Evolutionary conservation across 2,113 vertebrate genomes (phyloP).

Genomic region (Saguinus midas): DNA sequence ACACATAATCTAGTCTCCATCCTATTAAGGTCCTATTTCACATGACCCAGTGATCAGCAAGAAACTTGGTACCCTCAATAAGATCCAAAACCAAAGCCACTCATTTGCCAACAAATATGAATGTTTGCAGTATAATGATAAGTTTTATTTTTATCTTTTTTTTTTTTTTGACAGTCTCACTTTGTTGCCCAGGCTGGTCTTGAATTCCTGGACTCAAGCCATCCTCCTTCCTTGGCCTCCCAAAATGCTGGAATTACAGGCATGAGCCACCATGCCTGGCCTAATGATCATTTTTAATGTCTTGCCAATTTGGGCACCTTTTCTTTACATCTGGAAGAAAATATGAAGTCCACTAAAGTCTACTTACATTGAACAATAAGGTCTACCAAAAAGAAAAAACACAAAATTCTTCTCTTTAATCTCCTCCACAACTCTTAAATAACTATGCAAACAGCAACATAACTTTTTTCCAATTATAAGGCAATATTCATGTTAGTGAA

Average conservation of each 20-base stretch:
- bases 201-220: too few species aligned
- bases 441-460: not conserved
- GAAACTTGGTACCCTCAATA: not conserved
- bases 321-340: conserved; percentile 40
- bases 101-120: not conserved
- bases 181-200: too few species aligned
- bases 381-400: not conserved
- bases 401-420: not conserved
- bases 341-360: not conserved
- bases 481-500: conserved; percentile 39
- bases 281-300: not conserved
- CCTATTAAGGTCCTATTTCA: not conserved
- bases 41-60: not conserved
- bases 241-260: too few species aligned
- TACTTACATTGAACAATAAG: conserved; percentile 28
- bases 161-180: too few species aligned
- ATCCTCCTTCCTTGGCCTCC: too few species aligned
- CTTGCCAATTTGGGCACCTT: conserved; percentile 26
- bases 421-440: conserved; percentile 2
- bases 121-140: not conserved
- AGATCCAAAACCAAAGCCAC: conserved; percentile 35
- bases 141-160: not conserved
- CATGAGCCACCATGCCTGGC: too few species aligned
- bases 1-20: not conserved
- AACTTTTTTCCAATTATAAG: conserved; percentile 50